phyloP scores from a whole-genome alignment of 53 echinoderm and acorn worm genomes.

The Hippasteria phrygiana region DNA sequence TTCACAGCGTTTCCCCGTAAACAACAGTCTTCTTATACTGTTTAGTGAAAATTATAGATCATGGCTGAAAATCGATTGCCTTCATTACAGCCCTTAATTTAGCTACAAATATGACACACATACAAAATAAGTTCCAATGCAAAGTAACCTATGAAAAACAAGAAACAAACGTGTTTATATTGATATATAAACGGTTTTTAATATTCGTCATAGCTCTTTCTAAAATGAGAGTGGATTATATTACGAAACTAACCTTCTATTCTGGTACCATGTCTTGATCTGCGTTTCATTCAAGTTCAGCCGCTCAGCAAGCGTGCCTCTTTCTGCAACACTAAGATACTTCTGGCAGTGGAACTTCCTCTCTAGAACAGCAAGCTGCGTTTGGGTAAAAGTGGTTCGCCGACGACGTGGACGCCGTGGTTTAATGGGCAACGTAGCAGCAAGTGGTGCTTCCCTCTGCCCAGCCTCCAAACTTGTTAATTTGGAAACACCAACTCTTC shows the following conservation, averaged over 20 bases:
- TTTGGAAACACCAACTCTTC: background rate
- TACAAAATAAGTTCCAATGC: no score
- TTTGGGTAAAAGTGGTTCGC: slow-evolving; percentile 85
- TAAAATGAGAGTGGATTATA: no score
- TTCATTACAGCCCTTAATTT: no score
- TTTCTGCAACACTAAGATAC: slow-evolving; percentile 85
- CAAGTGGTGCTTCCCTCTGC: slow-evolving; percentile 74
- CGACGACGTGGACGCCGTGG: slow-evolving; percentile 84
- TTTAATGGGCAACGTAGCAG: slow-evolving; percentile 89
- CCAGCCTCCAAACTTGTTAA: slow-evolving; percentile 1
- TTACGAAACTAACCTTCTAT: slow-evolving; percentile 82
- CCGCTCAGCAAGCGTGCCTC: slow-evolving; percentile 78
- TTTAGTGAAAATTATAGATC: no score
- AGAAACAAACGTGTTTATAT: no score
- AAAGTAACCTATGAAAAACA: no score
- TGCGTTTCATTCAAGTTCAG: slow-evolving; percentile 87
- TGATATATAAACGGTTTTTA: no score
- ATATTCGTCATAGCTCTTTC: no score
- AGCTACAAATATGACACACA: no score
- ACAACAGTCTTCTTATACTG: no score
- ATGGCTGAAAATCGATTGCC: no score
- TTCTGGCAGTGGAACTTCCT: slow-evolving; percentile 86
- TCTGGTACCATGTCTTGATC: slow-evolving; percentile 94
- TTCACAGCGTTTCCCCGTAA: no score
- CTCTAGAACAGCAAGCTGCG: slow-evolving; percentile 80